phyloP scores from a whole-genome alignment of 2,113 vertebrate species.

The Paraplagusia blochii region DNA sequence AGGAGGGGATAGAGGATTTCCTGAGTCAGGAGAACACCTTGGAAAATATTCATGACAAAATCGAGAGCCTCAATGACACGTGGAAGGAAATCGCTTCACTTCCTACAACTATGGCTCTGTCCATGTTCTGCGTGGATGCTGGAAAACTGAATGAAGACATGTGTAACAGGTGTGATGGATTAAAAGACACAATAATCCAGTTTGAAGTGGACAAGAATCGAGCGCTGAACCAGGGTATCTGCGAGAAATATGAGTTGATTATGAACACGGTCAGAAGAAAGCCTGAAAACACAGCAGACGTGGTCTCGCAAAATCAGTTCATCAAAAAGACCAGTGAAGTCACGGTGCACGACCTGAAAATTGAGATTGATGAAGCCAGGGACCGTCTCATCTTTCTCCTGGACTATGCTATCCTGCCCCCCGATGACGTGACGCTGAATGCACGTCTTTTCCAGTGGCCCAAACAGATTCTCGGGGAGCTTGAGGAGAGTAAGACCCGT shows the following conservation, averaged over 20 bases:
- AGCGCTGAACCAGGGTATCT: slow-evolving; percentile 81
- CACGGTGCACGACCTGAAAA: slow-evolving; percentile 77
- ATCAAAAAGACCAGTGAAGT: slow-evolving; percentile 80
- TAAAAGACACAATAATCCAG: slow-evolving; percentile 78
- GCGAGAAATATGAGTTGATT: slow-evolving; percentile 79
- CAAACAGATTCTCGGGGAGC: slow-evolving; percentile 73
- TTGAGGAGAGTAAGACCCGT: slow-evolving; percentile 70
- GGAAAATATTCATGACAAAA: slow-evolving; percentile 75
- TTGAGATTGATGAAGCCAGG: slow-evolving; percentile 75
- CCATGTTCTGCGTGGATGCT: slow-evolving; percentile 86
- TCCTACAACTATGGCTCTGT: slow-evolving; percentile 81
- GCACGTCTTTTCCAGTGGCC: slow-evolving; percentile 84
- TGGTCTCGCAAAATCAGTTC: slow-evolving; percentile 77
- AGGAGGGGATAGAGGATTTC: slow-evolving; percentile 75
- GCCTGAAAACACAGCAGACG: slow-evolving; percentile 78
- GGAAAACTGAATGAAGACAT: slow-evolving; percentile 80
- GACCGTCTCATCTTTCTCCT: slow-evolving; percentile 80
- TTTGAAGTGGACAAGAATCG: slow-evolving; percentile 82
- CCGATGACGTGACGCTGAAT: slow-evolving; percentile 83
- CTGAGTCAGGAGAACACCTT: slow-evolving; percentile 79
- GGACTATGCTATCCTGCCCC: slow-evolving; percentile 79
- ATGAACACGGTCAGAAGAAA: slow-evolving; percentile 73
- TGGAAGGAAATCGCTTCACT: slow-evolving; percentile 81
- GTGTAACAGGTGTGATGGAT: slow-evolving; percentile 72
- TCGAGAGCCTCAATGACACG: slow-evolving; percentile 73